Conservation (phyloP, 2,113 vertebrate genomes). For the Craseonycteris thonglongyai region DNA sequence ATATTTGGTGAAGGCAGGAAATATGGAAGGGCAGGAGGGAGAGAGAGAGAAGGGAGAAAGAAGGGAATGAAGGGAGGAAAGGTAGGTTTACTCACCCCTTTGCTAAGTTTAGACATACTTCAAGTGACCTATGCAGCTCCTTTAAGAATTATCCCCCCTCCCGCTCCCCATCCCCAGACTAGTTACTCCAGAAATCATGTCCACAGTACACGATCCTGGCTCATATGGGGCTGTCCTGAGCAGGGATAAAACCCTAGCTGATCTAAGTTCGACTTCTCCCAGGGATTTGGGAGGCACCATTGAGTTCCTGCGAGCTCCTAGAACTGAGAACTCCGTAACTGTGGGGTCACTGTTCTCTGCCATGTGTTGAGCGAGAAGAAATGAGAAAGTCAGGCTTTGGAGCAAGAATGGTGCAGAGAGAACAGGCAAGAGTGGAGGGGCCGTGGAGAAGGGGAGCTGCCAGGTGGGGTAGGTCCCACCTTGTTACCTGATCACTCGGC, state of each 20-base stretch:
- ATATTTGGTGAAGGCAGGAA: not conserved
- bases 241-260: not conserved
- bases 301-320: not conserved
- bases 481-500: accelerated
- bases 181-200: not conserved
- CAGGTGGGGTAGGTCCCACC: accelerated
- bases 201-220: not conserved
- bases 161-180: accelerated
- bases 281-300: not conserved
- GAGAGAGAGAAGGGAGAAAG: no score
- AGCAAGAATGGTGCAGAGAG: not conserved
- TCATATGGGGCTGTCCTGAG: not conserved
- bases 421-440: no score
- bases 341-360: not conserved
- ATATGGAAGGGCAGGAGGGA: not conserved
- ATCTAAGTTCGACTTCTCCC: not conserved
- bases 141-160: not conserved
- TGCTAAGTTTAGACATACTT: not conserved
- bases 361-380: not conserved
- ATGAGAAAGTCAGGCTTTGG: not conserved
- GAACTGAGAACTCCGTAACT: not conserved
- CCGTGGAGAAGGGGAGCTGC: accelerated
- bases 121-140: not conserved
- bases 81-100: accelerated
- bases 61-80: no score